Conservation (phyloP, 2,888 invertebrate species). For the Disparrhopalites patrizii region DNA sequence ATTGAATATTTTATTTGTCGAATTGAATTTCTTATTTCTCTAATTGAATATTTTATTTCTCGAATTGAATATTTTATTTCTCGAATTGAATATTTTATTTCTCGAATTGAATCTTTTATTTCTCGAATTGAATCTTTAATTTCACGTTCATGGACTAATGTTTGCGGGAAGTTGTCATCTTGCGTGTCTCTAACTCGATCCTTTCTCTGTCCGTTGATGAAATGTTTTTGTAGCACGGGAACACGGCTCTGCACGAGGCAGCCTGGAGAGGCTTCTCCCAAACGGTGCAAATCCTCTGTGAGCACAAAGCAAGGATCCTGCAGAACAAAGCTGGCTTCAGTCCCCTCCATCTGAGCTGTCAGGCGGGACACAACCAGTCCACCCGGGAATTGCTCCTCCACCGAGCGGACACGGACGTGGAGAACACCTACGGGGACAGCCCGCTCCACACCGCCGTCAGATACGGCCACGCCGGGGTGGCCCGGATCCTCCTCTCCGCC, state of each 20-base stretch:
- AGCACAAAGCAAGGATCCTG: conserved; percentile 63
- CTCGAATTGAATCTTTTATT: neutral
- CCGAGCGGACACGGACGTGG: conserved; percentile 76
- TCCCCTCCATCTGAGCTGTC: conserved; percentile 89
- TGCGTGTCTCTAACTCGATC: no score
- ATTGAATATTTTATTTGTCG: no score
- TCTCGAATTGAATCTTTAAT: neutral
- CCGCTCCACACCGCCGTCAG: conserved; percentile 90
- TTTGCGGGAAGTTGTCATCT: no score
- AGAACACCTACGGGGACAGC: conserved; percentile 61
- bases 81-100: neutral
- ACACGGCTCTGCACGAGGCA: conserved; percentile 89
- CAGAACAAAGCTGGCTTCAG: conserved; percentile 85
- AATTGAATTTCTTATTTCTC: no score
- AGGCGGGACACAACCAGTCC: conserved; percentile 95
- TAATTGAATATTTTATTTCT: no score
- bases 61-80: no score
- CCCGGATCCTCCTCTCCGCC: conserved; percentile 87
- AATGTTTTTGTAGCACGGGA: conserved; percentile 69
- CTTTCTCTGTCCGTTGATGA: no score
- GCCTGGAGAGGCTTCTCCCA: conserved; percentile 91
- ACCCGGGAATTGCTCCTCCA: conserved; percentile 81
- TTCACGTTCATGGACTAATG: no score
- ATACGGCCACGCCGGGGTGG: conserved; percentile 94
- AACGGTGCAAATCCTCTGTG: conserved; percentile 68